A percentile compares a stretch with the other conserved stretches of the same genome.
These are phyloP conservation scores for Tineola bisselliella DNA, from an alignment of 2,888 invertebrate genomes.

Conservation along the genomic window DNA sequence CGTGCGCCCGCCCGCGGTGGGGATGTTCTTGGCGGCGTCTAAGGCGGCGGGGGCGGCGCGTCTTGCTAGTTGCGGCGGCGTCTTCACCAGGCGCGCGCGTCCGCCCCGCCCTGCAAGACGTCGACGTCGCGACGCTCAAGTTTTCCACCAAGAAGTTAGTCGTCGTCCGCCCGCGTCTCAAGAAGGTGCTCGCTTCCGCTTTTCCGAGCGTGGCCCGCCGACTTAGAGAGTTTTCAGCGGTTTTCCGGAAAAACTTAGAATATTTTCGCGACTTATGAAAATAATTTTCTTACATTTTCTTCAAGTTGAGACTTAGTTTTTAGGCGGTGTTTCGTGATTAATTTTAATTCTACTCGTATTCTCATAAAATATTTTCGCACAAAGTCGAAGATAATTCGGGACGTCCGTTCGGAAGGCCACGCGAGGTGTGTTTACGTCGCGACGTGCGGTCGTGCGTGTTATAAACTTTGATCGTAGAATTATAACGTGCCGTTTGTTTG, in stretches of 20 bases:
- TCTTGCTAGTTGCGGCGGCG: conserved; percentile 67
- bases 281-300: conserved; percentile 12
- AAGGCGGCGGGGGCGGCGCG: conserved; percentile 65
- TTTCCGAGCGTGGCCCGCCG: conserved; percentile 30
- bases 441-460: conserved; percentile 4
- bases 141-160: conserved; percentile 71
- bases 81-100: conserved; percentile 65
- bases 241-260: conserved; percentile 10
- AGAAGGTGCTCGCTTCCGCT: conserved; percentile 62
- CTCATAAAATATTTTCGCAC: conserved; percentile 14
- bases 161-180: conserved; percentile 67
- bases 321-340: conserved; percentile 26
- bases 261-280: conserved; percentile 1
- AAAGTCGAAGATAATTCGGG: conserved; percentile 19
- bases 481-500: conserved; percentile 23
- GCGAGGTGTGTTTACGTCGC: conserved; percentile 13
- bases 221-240: conserved; percentile 15
- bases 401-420: conserved; percentile 16
- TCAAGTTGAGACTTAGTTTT: conserved; percentile 25
- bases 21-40: conserved; percentile 65
- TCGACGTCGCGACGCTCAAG: conserved; percentile 64
- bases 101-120: conserved; percentile 66
- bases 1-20: conserved; percentile 61
- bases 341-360: conserved; percentile 12
- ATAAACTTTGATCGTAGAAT: conserved; percentile 4